Conservation (phyloP, 2,888 invertebrate genomes). For the Diloba caeruleocephala region DNA sequence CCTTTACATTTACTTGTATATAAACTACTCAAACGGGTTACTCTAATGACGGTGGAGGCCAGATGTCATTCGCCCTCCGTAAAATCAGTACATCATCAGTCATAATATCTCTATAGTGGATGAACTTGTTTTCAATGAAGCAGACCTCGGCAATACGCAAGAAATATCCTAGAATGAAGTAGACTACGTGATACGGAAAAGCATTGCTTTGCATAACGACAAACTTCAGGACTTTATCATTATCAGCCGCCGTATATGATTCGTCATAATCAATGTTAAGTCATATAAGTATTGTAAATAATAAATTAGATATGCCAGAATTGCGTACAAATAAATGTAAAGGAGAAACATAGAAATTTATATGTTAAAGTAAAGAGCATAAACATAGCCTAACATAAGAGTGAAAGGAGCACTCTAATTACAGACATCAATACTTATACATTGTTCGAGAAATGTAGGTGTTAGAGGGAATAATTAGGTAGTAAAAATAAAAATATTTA, state of each 20-base stretch:
- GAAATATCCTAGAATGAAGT: not conserved
- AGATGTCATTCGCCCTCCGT: too few relatives aligned
- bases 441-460: too few relatives aligned
- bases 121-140: not conserved
- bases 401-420: too few relatives aligned
- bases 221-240: conserved; percentile 8
- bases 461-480: too few relatives aligned
- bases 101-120: too few relatives aligned
- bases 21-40: too few relatives aligned
- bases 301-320: conserved; percentile 10
- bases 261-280: conserved; percentile 27
- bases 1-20: too few relatives aligned
- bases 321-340: conserved; percentile 3
- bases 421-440: too few relatives aligned
- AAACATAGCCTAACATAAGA: too few relatives aligned
- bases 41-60: too few relatives aligned
- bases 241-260: conserved; percentile 27
- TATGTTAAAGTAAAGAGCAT: too few relatives aligned
- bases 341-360: conserved; percentile 3
- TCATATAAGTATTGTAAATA: conserved; percentile 17
- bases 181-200: conserved; percentile 16
- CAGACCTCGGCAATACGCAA: not conserved
- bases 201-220: conserved; percentile 14
- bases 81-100: too few relatives aligned
- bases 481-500: not conserved